Evolutionary conservation across 2,113 vertebrate genomes (phyloP).

Genomic region (Mobula birostris): DNA sequence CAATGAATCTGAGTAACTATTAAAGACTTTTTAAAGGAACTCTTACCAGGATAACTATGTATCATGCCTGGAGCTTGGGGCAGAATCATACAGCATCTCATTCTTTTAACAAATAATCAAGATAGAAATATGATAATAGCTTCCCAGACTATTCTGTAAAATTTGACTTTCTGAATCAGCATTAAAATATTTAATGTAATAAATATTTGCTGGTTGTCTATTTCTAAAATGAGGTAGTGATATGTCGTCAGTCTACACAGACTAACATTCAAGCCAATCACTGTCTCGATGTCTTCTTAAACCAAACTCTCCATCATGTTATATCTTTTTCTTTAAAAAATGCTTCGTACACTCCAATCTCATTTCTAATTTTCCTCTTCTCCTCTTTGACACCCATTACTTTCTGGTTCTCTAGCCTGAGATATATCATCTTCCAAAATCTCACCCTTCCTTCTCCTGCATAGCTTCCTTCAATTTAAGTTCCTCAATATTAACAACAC

Average conservation of each 20-base stretch:
- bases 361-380: neutral
- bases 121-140: neutral
- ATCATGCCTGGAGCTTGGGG: slow-evolving; percentile 37
- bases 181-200: neutral
- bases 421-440: neutral
- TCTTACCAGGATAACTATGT: slow-evolving; percentile 44
- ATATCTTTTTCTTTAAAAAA: neutral
- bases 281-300: neutral
- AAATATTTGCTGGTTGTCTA: neutral
- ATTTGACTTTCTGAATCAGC: neutral
- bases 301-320: neutral
- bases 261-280: neutral
- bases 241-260: neutral
- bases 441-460: neutral
- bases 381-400: neutral
- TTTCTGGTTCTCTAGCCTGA: neutral
- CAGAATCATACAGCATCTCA: neutral
- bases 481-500: neutral
- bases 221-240: neutral
- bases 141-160: neutral
- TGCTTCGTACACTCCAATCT: neutral
- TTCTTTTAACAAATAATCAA: neutral
- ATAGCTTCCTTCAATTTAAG: neutral
- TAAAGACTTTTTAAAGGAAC: slow-evolving; percentile 44
- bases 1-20: slow-evolving; percentile 44